These are phyloP conservation scores for Erebia ligea DNA, from an alignment of 2,888 invertebrate genomes.

Conservation along the genomic window DNA sequence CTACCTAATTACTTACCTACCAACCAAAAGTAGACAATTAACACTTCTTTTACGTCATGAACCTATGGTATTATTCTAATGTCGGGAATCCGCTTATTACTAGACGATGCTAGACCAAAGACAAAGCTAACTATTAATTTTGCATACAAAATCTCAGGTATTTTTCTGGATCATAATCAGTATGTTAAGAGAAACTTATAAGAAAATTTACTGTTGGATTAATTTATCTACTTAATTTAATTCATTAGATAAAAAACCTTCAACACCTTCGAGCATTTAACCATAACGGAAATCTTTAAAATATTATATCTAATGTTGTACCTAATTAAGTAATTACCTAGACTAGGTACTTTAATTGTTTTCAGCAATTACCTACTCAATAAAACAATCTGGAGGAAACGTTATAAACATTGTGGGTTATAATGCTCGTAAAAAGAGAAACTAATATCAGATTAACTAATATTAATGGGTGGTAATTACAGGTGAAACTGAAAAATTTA, in stretches of 20 bases:
- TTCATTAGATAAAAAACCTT: too few species aligned
- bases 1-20: too few species aligned
- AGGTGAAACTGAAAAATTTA: conserved; percentile 6
- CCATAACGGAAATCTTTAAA: too few species aligned
- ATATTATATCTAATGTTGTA: too few species aligned
- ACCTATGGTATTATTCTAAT: background rate
- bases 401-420: background rate
- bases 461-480: background rate
- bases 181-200: background rate
- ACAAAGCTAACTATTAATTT: background rate
- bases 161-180: background rate
- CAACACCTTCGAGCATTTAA: too few species aligned
- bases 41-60: background rate
- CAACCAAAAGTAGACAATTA: background rate
- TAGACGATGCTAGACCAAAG: too few species aligned
- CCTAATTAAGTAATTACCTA: too few species aligned
- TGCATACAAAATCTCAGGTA: background rate
- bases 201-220: background rate
- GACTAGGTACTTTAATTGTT: background rate
- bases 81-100: background rate
- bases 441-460: background rate
- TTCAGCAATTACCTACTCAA: conserved; percentile 3
- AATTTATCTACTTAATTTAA: background rate
- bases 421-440: conserved; percentile 14
- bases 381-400: conserved; percentile 5